Evolutionary conservation across 92 coral and sea anemone species (phyloP).

Genomic region (Parazoanthus darwini): DNA sequence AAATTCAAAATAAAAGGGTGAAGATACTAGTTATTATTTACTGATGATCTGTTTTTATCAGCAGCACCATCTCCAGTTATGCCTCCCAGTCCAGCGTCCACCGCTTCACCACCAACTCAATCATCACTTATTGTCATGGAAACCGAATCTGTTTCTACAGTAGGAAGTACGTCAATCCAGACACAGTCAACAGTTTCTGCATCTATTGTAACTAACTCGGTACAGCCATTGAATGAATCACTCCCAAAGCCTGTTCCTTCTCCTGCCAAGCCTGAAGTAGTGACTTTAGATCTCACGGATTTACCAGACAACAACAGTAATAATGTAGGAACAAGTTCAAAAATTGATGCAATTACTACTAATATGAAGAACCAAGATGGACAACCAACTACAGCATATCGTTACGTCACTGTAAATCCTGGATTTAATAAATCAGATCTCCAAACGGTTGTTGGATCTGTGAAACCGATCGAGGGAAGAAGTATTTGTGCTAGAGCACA

Average conservation of each 20-base stretch:
- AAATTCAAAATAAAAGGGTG: too few species aligned
- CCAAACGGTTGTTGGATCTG: not conserved
- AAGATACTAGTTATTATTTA: too few species aligned
- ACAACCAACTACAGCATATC: conserved; percentile 3
- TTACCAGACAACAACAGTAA: not conserved
- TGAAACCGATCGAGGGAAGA: not conserved
- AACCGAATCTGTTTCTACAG: conserved; percentile 25
- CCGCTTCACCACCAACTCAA: not conserved
- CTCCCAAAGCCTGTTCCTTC: not conserved
- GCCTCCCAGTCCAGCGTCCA: conserved; percentile 14
- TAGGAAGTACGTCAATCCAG: conserved; percentile 17
- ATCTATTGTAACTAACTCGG: conserved; percentile 19
- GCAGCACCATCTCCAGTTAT: conserved; percentile 31
- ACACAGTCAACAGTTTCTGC: conserved; percentile 23
- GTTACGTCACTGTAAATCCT: not conserved
- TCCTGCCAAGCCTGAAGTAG: not conserved
- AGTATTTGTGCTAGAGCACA: conserved; percentile 16
- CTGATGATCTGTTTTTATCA: not conserved
- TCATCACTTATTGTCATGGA: conserved; percentile 17
- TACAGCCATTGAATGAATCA: not conserved
- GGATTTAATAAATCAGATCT: conserved; percentile 3
- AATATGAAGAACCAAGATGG: not conserved
- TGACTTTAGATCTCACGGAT: not conserved
- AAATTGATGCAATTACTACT: not conserved
- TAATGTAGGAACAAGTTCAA: not conserved